phyloP scores from a whole-genome alignment of 1,140 invertebrate species.

The Papilio aristodemus region DNA sequence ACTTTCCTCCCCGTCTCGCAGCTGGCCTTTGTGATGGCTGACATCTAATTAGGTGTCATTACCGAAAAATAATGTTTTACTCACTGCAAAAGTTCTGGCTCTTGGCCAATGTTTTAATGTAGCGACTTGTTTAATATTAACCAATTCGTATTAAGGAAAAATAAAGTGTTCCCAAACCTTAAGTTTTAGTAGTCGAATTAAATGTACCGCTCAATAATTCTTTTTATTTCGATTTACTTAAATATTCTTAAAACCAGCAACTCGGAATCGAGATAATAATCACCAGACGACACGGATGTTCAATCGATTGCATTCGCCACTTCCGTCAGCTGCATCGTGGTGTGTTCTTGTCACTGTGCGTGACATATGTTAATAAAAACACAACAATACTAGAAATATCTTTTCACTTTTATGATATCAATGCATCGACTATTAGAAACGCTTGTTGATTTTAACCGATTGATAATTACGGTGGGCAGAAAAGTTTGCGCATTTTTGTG shows the following conservation, averaged over 20 bases:
- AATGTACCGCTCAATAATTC: background rate
- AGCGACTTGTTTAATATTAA: background rate
- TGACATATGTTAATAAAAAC: constrained; percentile 26
- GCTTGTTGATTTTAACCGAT: constrained; percentile 28
- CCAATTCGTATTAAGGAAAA: background rate
- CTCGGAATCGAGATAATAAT: too few species aligned
- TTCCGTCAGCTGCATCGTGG: background rate
- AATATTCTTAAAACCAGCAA: too few species aligned
- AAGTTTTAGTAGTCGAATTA: background rate
- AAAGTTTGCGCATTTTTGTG: constrained; percentile 20
- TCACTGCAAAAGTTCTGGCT: constrained; percentile 1
- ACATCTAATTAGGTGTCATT: constrained; percentile 29
- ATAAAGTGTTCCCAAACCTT: too few species aligned
- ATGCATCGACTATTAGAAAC: constrained; percentile 30
- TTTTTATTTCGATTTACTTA: too few species aligned
- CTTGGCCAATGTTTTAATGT: background rate
- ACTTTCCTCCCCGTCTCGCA: constrained; percentile 37
- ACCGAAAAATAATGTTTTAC: constrained; percentile 4
- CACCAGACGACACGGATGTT: too few species aligned
- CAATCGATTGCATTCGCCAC: background rate
- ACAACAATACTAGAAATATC: constrained; percentile 21
- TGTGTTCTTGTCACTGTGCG: constrained; percentile 2
- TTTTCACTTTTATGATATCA: constrained; percentile 30
- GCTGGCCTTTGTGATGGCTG: constrained; percentile 41
- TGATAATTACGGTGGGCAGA: constrained; percentile 19